phyloP scores from a whole-genome alignment of 23 tunicate genomes.

The Botrylloides violaceus region DNA sequence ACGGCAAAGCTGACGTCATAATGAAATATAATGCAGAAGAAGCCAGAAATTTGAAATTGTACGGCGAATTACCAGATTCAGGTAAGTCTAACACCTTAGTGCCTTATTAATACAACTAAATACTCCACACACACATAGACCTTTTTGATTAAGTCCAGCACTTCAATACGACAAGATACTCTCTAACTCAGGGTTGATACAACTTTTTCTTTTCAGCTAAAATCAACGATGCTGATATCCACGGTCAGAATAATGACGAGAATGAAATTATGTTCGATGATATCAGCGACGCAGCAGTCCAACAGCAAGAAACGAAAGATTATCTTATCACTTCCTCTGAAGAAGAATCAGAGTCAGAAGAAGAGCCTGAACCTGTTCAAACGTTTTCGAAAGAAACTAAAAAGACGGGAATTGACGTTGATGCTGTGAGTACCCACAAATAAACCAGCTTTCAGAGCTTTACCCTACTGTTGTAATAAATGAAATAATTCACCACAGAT shows the following conservation, averaged over 20 bases:
- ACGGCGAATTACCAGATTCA: constrained; percentile 91
- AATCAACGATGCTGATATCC: constrained; percentile 52
- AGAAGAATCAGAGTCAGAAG: constrained; percentile 31
- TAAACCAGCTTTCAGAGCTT: too few species aligned
- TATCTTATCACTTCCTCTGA: constrained; percentile 34
- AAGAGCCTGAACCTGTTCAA: constrained; percentile 20
- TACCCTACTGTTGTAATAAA: too few species aligned
- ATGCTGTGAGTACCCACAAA: constrained; percentile 49
- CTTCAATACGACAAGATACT: too few species aligned
- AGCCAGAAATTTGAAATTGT: constrained; percentile 76
- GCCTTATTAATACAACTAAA: too few species aligned
- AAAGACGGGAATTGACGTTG: constrained; percentile 39
- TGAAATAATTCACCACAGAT: too few species aligned
- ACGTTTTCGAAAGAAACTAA: constrained; percentile 13
- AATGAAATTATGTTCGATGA: constrained; percentile 78
- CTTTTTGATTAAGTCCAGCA: too few species aligned
- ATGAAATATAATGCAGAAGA: constrained; percentile 95
- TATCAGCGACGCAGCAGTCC: constrained; percentile 37
- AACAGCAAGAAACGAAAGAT: constrained; percentile 10
- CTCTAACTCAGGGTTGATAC: too few species aligned
- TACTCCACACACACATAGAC: too few species aligned
- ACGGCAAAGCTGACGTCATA: constrained; percentile 91
- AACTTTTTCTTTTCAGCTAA: constrained; percentile 56
- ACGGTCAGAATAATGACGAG: constrained; percentile 53
- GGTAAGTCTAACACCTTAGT: constrained; percentile 27